Evolutionary conservation across 2,888 invertebrate species (phyloP).

Genomic region (Euphydryas editha): DNA sequence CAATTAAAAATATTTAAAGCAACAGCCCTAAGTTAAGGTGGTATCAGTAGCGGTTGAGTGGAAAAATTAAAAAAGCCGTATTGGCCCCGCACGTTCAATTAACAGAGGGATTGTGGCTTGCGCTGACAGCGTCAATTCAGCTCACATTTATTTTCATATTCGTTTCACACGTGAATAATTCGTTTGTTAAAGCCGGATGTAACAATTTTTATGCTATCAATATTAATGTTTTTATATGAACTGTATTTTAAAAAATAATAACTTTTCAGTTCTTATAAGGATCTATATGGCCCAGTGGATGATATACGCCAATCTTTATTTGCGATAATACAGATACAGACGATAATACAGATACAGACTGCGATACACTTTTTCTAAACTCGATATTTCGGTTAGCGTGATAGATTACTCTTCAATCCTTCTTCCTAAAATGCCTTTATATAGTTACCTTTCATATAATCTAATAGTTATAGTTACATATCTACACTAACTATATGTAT

Average conservation of each 20-base stretch:
- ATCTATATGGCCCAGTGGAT: too few species aligned
- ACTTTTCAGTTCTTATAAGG: neutral
- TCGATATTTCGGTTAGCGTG: too few species aligned
- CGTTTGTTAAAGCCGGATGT: slow-evolving; percentile 53
- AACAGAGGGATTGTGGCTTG: slow-evolving; percentile 62
- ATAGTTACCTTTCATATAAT: too few species aligned
- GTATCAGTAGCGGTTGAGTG: slow-evolving; percentile 60
- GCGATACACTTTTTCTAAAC: too few species aligned
- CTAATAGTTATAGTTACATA: too few species aligned
- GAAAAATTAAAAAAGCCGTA: slow-evolving; percentile 74
- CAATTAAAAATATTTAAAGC: neutral
- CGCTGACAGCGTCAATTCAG: slow-evolving; percentile 58
- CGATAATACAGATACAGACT: too few species aligned
- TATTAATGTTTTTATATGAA: neutral
- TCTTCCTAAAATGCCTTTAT: too few species aligned
- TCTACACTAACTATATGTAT: too few species aligned
- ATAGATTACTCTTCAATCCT: too few species aligned
- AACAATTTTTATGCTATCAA: neutral
- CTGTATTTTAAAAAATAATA: too few species aligned
- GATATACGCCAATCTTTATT: too few species aligned
- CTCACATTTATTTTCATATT: slow-evolving; percentile 63
- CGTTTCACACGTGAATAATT: slow-evolving; percentile 68
- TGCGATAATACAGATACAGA: too few species aligned
- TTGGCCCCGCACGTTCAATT: slow-evolving; percentile 81
- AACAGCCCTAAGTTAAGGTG: slow-evolving; percentile 54